phyloP scores from a whole-genome alignment of 2,888 invertebrate species.

The Parnassius glacialis region DNA sequence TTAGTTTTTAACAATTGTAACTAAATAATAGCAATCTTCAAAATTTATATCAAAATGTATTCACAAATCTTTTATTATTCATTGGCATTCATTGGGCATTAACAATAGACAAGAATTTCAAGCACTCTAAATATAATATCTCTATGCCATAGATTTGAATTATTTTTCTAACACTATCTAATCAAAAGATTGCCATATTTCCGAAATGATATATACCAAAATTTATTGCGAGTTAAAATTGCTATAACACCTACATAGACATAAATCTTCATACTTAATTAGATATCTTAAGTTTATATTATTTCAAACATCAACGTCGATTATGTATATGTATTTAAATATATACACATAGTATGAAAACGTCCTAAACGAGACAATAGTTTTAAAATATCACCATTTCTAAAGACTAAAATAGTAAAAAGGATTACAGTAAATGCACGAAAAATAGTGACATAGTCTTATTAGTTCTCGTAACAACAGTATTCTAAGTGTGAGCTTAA shows the following conservation, averaged over 20 bases:
- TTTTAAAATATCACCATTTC: conserved; percentile 74
- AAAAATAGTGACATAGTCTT: conserved; percentile 78
- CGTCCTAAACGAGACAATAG: conserved; percentile 52
- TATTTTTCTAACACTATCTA: conserved; percentile 20
- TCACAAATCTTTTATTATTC: not conserved
- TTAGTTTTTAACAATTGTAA: too few species aligned
- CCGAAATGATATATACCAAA: conserved; percentile 27
- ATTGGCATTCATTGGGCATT: not conserved
- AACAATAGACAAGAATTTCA: not conserved
- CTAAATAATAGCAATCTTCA: too few species aligned
- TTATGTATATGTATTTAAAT: conserved; percentile 27
- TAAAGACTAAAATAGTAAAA: conserved; percentile 70
- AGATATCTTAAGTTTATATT: conserved; percentile 39
- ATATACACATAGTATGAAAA: conserved; percentile 43
- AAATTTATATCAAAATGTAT: not conserved
- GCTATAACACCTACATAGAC: conserved; percentile 33
- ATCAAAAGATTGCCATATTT: conserved; percentile 28
- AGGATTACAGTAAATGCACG: conserved; percentile 79
- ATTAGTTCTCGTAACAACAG: conserved; percentile 62
- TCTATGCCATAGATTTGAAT: conserved; percentile 21
- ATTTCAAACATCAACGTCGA: conserved; percentile 52
- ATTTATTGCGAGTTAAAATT: conserved; percentile 43
- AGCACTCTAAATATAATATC: conserved; percentile 28
- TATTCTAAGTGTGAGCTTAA: conserved; percentile 57
- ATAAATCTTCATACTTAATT: conserved; percentile 33